Percentiles rank a stretch among this genome's conserved stretches.
Evolutionary conservation across 2,888 invertebrate genomes (phyloP).

Genomic region (Drosophila kuntzei): DNA sequence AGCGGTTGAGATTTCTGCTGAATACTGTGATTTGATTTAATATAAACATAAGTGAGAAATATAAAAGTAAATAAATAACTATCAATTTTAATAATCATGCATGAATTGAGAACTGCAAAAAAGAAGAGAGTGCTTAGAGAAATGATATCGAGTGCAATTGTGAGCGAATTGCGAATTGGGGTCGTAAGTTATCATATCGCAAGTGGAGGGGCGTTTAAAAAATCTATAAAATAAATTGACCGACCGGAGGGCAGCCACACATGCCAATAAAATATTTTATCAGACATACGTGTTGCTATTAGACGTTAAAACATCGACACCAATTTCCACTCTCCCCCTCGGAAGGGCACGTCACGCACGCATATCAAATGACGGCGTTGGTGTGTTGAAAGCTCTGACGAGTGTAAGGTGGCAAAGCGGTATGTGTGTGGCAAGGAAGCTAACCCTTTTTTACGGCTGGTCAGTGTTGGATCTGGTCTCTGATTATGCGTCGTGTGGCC

Average conservation of each 20-base stretch:
- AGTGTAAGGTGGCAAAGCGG: conserved; percentile 25
- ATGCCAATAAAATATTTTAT: conserved; percentile 82
- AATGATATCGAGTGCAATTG: conserved; percentile 2
- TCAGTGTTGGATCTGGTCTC: conserved; percentile 61
- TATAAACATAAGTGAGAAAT: too few relatives aligned
- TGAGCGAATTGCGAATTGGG: conserved; percentile 1
- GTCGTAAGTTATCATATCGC: conserved; percentile 23
- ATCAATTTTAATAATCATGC: not conserved
- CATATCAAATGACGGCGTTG: conserved; percentile 79
- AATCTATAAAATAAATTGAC: conserved; percentile 74
- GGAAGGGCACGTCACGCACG: conserved; percentile 63
- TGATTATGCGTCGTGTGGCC: conserved; percentile 74
- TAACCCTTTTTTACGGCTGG: conserved; percentile 80
- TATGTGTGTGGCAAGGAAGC: conserved; percentile 10
- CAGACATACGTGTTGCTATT: conserved; percentile 80
- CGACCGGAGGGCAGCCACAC: conserved; percentile 55
- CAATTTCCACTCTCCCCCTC: conserved; percentile 16
- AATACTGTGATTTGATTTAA: too few relatives aligned
- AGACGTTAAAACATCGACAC: conserved; percentile 60
- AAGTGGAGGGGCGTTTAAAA: conserved; percentile 45
- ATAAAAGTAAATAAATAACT: not conserved
- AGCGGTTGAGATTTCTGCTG: too few relatives aligned
- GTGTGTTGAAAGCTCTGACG: conserved; percentile 78
- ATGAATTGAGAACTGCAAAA: conserved; percentile 3
- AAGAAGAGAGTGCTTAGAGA: not conserved